Conservation (phyloP, 1,140 invertebrate genomes). For the fruit fly (Drosophila melanogaster) region DNA sequence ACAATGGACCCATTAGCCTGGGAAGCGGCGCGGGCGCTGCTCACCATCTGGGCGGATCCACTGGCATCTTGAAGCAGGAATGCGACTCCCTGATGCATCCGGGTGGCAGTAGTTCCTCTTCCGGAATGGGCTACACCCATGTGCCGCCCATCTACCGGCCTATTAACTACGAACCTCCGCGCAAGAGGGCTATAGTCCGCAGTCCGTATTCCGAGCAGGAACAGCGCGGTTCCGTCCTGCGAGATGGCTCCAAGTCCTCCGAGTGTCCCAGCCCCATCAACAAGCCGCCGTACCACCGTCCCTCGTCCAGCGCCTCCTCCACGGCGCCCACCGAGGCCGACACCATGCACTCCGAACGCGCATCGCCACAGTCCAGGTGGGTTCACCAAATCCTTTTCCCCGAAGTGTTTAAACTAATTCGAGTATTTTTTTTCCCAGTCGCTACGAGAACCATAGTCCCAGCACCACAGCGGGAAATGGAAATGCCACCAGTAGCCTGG, state of each 20-base stretch:
- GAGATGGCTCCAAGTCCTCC: constrained; percentile 83
- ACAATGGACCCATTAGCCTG: constrained; percentile 62
- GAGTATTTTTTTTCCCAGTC: constrained; percentile 31
- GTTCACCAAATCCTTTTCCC: neutral
- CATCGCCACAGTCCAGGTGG: constrained; percentile 83
- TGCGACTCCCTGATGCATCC: constrained; percentile 84
- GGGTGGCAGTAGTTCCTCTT: constrained; percentile 66
- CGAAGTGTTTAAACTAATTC: neutral
- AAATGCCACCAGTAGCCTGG: constrained; percentile 66
- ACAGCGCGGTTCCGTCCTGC: constrained; percentile 83
- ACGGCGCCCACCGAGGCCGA: constrained; percentile 84
- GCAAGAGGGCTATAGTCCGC: constrained; percentile 85
- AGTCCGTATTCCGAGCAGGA: constrained; percentile 85
- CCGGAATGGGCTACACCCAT: constrained; percentile 59
- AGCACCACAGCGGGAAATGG: constrained; percentile 83
- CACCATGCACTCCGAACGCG: constrained; percentile 84
- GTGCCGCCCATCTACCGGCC: constrained; percentile 82
- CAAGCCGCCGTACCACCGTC: constrained; percentile 80
- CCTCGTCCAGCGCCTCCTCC: constrained; percentile 83
- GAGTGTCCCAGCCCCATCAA: constrained; percentile 83
- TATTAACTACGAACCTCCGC: constrained; percentile 84
- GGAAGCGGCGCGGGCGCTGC: constrained; percentile 74
- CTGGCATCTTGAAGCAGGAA: constrained; percentile 79
- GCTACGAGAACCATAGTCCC: constrained; percentile 84
- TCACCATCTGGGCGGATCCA: constrained; percentile 68